phyloP scores from a whole-genome alignment of 2,797 vertebrate species.

The Melanotaenia pygmaea region DNA sequence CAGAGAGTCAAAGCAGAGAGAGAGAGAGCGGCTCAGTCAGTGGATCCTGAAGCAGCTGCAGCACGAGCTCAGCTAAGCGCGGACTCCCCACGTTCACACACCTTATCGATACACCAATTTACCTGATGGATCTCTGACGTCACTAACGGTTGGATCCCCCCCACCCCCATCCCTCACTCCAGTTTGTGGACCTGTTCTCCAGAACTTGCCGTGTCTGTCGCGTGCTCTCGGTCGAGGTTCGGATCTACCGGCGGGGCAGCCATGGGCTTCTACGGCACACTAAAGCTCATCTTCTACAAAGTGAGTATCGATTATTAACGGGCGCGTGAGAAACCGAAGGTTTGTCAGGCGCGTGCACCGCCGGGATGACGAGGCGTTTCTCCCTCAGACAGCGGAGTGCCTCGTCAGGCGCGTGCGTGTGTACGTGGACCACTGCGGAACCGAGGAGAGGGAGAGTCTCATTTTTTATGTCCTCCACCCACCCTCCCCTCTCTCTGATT shows the following conservation, averaged over 20 bases:
- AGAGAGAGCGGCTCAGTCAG: slow-evolving; percentile 52
- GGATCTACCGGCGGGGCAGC: slow-evolving; percentile 21
- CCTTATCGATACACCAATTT: slow-evolving; percentile 6
- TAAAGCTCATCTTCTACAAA: slow-evolving; percentile 97
- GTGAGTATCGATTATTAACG: slow-evolving; percentile 81
- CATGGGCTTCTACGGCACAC: slow-evolving; percentile 96
- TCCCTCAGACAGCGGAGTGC: slow-evolving; percentile 50
- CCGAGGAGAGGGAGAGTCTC: slow-evolving; percentile 13
- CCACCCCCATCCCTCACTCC: background rate
- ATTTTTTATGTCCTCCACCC: background rate
- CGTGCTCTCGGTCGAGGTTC: background rate
- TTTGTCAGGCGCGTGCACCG: background rate
- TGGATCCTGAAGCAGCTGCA: slow-evolving; percentile 17
- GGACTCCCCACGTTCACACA: background rate
- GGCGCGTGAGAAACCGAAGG: background rate
- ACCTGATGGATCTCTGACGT: slow-evolving; percentile 48
- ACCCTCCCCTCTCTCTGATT: background rate
- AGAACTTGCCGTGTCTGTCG: background rate
- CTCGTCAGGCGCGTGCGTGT: slow-evolving; percentile 2
- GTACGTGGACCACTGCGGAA: slow-evolving; percentile 68
- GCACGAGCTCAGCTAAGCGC: background rate
- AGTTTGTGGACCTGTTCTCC: background rate
- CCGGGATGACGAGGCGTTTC: slow-evolving; percentile 74
- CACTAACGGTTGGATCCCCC: background rate
- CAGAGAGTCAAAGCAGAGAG: slow-evolving; percentile 25